Evolutionary conservation across 2,797 vertebrate genomes (phyloP).

Genomic region (Chiroxiphia lanceolata): DNA sequence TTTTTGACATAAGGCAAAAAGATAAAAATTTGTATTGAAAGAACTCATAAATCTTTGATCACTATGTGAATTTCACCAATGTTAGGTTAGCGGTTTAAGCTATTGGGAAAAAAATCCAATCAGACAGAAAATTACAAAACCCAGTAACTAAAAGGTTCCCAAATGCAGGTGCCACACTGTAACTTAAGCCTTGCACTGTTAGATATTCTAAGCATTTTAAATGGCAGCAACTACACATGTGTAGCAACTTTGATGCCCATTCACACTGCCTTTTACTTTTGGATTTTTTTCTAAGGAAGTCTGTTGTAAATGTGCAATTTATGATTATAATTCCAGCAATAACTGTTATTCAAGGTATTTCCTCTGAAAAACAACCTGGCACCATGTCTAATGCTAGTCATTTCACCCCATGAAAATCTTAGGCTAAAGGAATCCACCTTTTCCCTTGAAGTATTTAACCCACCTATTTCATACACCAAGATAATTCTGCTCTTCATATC

Average conservation of each 20-base stretch:
- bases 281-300: background rate
- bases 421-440: background rate
- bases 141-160: background rate
- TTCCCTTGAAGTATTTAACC: slow-evolving; percentile 1
- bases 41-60: background rate
- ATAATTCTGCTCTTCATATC: background rate
- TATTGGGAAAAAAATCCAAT: background rate
- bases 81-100: background rate
- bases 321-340: background rate
- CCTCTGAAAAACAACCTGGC: background rate
- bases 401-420: background rate
- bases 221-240: background rate
- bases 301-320: background rate
- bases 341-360: background rate
- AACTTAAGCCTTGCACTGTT: background rate
- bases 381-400: background rate
- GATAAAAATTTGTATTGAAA: background rate
- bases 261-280: background rate
- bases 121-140: background rate
- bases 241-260: background rate
- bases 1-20: background rate
- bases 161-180: rapidly evolving
- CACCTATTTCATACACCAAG: background rate
- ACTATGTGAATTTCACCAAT: background rate
- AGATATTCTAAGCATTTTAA: background rate